Percentiles rank a stretch among this genome's conserved stretches.
Conservation (phyloP, 1,140 invertebrate genomes). For the Papilio glaucus region DNA sequence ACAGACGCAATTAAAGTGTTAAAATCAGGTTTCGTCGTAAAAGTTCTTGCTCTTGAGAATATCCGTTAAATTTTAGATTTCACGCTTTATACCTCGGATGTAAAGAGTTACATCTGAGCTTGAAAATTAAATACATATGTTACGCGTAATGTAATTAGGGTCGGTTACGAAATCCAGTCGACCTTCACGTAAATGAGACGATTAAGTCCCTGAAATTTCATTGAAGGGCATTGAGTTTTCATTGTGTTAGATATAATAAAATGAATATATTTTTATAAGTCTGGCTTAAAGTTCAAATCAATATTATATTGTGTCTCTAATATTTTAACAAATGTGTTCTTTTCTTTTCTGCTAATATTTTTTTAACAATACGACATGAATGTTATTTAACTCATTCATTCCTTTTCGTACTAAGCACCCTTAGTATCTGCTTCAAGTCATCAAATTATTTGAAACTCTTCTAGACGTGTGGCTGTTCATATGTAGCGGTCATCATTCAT, state of each 20-base stretch:
- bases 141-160: constrained; percentile 29
- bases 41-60: constrained; percentile 53
- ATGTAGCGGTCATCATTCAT: neutral
- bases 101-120: constrained; percentile 24
- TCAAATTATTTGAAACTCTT: too few species aligned
- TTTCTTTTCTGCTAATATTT: too few species aligned
- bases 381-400: too few species aligned
- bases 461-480: neutral
- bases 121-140: constrained; percentile 36
- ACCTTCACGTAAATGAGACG: constrained; percentile 16
- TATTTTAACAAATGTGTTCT: too few species aligned
- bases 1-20: constrained; percentile 67
- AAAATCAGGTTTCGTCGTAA: constrained; percentile 65
- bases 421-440: too few species aligned
- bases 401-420: too few species aligned
- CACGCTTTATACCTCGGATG: constrained; percentile 3
- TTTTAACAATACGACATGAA: too few species aligned
- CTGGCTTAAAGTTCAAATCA: neutral
- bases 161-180: constrained; percentile 24
- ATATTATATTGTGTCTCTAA: neutral
- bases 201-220: constrained; percentile 12
- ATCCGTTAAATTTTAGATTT: constrained; percentile 58
- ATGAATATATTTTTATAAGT: neutral
- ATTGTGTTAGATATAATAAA: neutral
- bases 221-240: constrained; percentile 6